Evolutionary conservation across 2,113 vertebrate genomes (phyloP).

Genomic region (Chrysemys picta): DNA sequence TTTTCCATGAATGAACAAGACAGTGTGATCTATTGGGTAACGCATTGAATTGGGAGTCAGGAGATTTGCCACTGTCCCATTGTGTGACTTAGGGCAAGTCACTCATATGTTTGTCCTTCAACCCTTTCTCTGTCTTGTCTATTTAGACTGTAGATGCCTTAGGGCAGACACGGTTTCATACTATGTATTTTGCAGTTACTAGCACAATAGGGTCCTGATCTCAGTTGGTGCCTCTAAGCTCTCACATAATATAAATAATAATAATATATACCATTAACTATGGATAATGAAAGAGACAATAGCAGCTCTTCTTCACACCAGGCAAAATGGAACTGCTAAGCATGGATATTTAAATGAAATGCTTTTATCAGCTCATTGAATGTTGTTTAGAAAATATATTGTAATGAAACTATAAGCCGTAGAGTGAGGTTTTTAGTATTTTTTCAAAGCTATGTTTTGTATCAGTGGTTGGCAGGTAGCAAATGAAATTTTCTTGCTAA

Average conservation of each 20-base stretch:
- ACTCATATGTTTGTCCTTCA: not conserved
- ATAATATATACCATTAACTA: not conserved
- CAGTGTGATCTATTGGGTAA: not conserved
- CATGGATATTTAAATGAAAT: slow-evolving; percentile 67
- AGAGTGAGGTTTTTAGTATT: slow-evolving; percentile 66
- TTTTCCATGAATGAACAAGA: not conserved
- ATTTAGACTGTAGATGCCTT: not conserved
- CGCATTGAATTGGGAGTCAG: not conserved
- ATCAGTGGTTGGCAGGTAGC: slow-evolving; percentile 65
- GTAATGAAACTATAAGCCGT: not conserved
- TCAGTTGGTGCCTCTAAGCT: not conserved
- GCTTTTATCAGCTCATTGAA: slow-evolving; percentile 52
- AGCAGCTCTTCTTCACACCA: slow-evolving; percentile 18
- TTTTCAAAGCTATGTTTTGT: slow-evolving; percentile 66
- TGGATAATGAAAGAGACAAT: slow-evolving; percentile 39
- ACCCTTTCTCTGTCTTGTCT: not conserved
- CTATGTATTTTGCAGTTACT: not conserved
- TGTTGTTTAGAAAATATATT: slow-evolving; percentile 67
- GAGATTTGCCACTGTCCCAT: not conserved
- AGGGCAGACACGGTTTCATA: not conserved
- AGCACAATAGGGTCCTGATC: not conserved
- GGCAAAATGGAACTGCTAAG: slow-evolving; percentile 61
- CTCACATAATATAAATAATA: not conserved
- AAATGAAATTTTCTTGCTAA: slow-evolving; percentile 75
- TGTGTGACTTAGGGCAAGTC: not conserved